Evolutionary conservation across 37 sponge, comb jelly and placozoan species (phyloP).

Genomic region (Cliona cf. orientalis): DNA sequence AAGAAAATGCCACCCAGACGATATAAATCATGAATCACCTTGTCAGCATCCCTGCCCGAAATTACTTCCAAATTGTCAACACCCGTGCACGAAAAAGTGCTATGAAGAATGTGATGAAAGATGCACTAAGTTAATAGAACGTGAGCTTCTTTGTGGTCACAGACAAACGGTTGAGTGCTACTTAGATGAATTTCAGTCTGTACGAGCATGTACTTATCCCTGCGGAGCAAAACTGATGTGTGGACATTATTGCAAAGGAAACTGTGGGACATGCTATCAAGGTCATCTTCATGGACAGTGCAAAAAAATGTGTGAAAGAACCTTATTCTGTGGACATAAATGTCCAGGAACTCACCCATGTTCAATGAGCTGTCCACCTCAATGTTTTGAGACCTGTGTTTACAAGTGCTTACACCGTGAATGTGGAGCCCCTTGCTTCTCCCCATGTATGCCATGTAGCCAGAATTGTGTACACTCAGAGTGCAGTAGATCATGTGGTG

Average conservation of each 20-base stretch:
- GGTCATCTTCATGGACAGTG: constrained; percentile 48
- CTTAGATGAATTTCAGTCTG: neutral
- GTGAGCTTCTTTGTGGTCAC: constrained; percentile 44
- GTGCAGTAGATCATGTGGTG: constrained; percentile 64
- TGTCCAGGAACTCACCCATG: neutral
- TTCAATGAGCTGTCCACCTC: neutral
- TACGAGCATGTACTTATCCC: constrained; percentile 14
- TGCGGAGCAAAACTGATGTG: constrained; percentile 48
- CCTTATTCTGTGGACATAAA: constrained; percentile 49
- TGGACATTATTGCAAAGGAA: constrained; percentile 75
- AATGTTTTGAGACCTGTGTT: constrained; percentile 9
- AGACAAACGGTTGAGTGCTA: constrained; percentile 7
- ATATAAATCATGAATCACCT: constrained; percentile 29
- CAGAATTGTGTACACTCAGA: constrained; percentile 37
- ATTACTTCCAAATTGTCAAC: neutral
- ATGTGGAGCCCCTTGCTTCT: neutral
- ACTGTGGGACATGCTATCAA: constrained; percentile 45
- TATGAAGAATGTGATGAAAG: constrained; percentile 17
- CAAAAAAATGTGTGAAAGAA: neutral
- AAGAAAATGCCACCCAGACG: constrained; percentile 12
- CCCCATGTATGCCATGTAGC: constrained; percentile 29
- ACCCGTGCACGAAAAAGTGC: constrained; percentile 40
- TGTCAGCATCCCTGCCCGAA: constrained; percentile 44
- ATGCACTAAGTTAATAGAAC: neutral
- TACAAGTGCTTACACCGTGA: neutral